Evolutionary conservation across 2,113 vertebrate species (phyloP).

Genomic region (Oncorhynchus gorbuscha): DNA sequence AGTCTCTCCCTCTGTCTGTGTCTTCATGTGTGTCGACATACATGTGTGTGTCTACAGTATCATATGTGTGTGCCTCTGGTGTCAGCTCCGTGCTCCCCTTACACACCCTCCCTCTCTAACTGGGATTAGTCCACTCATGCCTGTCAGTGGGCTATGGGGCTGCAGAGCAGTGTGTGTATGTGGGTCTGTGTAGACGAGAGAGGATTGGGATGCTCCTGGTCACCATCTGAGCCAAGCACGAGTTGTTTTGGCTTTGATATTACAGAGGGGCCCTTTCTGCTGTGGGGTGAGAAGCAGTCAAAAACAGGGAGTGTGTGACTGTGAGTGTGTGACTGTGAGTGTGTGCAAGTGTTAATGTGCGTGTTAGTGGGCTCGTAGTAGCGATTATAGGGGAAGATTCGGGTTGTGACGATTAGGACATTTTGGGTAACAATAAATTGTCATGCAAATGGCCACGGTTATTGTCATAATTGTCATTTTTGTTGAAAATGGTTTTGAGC

Average conservation of each 20-base stretch:
- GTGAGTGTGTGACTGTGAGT: constrained; percentile 7
- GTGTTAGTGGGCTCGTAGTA: not conserved
- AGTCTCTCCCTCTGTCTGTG: no score
- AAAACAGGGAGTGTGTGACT: not conserved
- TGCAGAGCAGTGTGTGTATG: constrained; percentile 24
- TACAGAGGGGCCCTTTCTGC: constrained; percentile 16
- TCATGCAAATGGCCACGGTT: no score
- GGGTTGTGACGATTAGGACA: no score
- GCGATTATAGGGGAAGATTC: no score
- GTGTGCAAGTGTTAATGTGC: not conserved
- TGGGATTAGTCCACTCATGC: no score
- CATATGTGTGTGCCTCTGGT: constrained; percentile 2
- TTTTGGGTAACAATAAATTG: no score
- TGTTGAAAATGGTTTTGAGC: no score
- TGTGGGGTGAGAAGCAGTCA: no score
- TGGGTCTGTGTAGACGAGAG: not conserved
- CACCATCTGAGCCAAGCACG: constrained; percentile 39
- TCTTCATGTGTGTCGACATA: no score
- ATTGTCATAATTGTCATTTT: no score
- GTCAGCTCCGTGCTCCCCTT: not conserved
- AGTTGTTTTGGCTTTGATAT: constrained; percentile 31
- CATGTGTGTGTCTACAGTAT: not conserved
- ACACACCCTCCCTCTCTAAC: no score
- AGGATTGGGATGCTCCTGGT: constrained; percentile 19
- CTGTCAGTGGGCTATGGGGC: not conserved